Evolutionary conservation across 2,888 invertebrate species (phyloP).

Genomic region (Parnassius orleans): DNA sequence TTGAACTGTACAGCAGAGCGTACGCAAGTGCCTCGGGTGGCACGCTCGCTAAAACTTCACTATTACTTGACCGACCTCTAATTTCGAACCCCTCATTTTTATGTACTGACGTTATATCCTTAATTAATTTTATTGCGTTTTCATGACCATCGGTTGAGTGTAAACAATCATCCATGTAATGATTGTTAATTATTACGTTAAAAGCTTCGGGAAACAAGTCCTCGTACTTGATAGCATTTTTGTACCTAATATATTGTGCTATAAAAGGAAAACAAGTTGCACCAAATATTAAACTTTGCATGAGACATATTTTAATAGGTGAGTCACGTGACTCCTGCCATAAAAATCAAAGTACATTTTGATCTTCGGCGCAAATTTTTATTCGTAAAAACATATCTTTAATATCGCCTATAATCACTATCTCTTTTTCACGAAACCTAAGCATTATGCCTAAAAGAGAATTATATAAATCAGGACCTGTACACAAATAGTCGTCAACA

Average conservation of each 20-base stretch:
- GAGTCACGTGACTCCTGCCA: neutral
- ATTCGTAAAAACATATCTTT: no score
- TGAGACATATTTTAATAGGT: neutral
- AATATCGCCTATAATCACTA: no score
- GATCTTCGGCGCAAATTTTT: no score
- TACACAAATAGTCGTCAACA: no score
- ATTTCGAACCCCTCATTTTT: constrained; percentile 29
- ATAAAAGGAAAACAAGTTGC: constrained; percentile 33
- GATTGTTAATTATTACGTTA: constrained; percentile 10
- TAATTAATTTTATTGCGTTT: constrained; percentile 26
- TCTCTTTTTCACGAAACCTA: no score
- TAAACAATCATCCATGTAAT: constrained; percentile 32
- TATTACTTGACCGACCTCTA: constrained; percentile 29
- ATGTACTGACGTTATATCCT: constrained; percentile 26
- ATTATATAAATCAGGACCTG: no score
- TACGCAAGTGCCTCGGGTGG: constrained; percentile 28
- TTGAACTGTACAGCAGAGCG: constrained; percentile 25
- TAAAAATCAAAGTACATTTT: no score
- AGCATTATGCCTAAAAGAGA: no score
- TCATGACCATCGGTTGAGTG: constrained; percentile 17
- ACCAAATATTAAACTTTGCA: constrained; percentile 27
- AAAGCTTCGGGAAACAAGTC: neutral
- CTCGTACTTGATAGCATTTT: no score
- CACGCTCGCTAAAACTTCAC: constrained; percentile 20
- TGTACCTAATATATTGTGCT: constrained; percentile 30